phyloP scores from a whole-genome alignment of 1,140 invertebrate species.

The Drosophila asahinai region DNA sequence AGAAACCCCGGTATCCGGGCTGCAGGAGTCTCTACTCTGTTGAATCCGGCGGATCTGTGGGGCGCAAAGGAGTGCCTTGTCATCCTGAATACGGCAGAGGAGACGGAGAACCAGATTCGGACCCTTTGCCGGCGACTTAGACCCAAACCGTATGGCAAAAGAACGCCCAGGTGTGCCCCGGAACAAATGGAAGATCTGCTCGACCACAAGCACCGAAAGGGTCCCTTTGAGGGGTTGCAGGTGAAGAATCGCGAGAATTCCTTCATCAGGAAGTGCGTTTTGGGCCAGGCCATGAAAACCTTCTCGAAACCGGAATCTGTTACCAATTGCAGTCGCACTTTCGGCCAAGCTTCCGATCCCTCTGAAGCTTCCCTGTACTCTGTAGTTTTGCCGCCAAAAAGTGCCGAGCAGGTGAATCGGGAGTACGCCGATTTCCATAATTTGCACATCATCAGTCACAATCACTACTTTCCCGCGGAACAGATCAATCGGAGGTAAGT shows the following conservation, averaged over 20 bases:
- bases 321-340: conserved; percentile 61
- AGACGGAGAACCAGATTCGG: conserved; percentile 13
- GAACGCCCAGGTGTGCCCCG: neutral
- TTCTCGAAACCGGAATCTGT: conserved; percentile 61
- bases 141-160: neutral
- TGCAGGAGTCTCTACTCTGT: neutral
- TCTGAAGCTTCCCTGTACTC: conserved; percentile 39
- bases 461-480: conserved; percentile 77
- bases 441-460: conserved; percentile 71
- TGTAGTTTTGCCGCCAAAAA: conserved; percentile 59
- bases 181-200: neutral
- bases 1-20: conserved; percentile 19
- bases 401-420: conserved; percentile 59
- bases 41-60: neutral
- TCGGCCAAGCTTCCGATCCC: conserved; percentile 20
- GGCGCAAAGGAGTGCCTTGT: neutral
- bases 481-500: conserved; percentile 62
- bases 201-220: neutral
- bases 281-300: conserved; percentile 53
- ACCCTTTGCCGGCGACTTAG: conserved; percentile 1
- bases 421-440: conserved; percentile 64
- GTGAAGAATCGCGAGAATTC: conserved; percentile 7
- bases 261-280: conserved; percentile 53
- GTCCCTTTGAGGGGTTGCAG: neutral
- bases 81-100: neutral